Conservation (phyloP, 2,113 vertebrate genomes). For the Bubo scandiacus region DNA sequence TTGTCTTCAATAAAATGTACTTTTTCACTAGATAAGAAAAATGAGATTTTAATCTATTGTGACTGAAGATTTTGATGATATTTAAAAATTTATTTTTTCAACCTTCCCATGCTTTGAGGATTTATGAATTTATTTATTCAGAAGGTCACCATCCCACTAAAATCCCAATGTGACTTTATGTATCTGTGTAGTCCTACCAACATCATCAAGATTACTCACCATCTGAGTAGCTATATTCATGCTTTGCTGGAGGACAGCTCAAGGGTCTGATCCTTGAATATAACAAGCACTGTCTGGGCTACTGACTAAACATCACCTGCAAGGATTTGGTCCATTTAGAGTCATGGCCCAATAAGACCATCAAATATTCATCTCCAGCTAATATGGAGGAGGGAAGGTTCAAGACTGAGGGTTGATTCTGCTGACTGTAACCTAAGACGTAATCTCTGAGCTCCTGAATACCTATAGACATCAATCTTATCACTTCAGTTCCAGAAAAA, state of each 20-base stretch:
- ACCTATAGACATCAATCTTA: background rate
- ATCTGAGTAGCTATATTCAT: background rate
- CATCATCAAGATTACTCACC: background rate
- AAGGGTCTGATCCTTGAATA: background rate
- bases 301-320: background rate
- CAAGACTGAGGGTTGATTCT: background rate
- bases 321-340: background rate
- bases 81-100: background rate
- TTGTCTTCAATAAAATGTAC: slow-evolving; percentile 36
- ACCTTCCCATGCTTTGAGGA: background rate
- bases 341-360: background rate
- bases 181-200: background rate
- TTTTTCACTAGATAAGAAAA: slow-evolving; percentile 18
- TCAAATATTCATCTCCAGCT: background rate
- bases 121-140: slow-evolving; percentile 32
- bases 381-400: background rate
- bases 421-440: background rate
- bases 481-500: background rate
- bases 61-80: slow-evolving; percentile 34
- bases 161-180: background rate
- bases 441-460: background rate
- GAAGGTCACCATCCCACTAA: background rate
- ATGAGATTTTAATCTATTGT: slow-evolving; percentile 42
- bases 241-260: background rate
- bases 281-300: background rate